Base-by-base conservation (phyloP, 2,113 vertebrate genomes). In the Nothobranchius furzeri region DNA sequence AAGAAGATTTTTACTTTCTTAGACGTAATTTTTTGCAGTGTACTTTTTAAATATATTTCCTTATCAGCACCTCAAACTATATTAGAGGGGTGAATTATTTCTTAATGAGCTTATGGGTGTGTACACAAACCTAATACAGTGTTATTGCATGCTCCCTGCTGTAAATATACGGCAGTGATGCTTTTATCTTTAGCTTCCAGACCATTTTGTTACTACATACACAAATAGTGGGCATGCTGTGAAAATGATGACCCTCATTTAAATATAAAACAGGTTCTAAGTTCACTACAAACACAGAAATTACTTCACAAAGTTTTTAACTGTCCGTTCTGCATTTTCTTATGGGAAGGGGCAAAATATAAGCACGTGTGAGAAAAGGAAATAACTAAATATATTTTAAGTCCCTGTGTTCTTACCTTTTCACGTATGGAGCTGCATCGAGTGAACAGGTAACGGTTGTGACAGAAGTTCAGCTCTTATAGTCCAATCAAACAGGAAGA, bases 151-250 rank as follows among this genome's bases (percentile, higher is more conserved):
- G 49, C 73, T 60, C 30, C 0, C 1, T 43, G 59, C 58, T 64
- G 49, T 79, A 79, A 85, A 84, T 77, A 80, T 65, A 71, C 56
- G 14, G 63, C 47, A 52, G 47, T 36, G 15, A 49, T 59, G 67
- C 40, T 70, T 88, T 78, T 78, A 87, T 90, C 77, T 73, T 76
- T 73, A 72, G 67, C 48, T 62, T 14, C 30, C 74, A 68, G 64
- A 14, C 9, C 48, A 15, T n/a, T 54, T 58, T 76, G 40, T 52
- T 49, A 48, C 12, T 53, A 20, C 15, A 69, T 65, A 60, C 68
- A 62, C 68, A 78, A 75, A 78, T 59, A 70, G 47, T 60, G 71
- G 75, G 83, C 60, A 75, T 57, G 52, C 37, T 75, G 43, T 73
- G 70, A 68, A 76, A 73, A 65, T 73, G 64, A 88, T 79, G 75